Evolutionary conservation across 2,888 invertebrate species (phyloP), one percentile per base, ranked within the genome.

Genomic region (Lasius platythorax): DNA sequence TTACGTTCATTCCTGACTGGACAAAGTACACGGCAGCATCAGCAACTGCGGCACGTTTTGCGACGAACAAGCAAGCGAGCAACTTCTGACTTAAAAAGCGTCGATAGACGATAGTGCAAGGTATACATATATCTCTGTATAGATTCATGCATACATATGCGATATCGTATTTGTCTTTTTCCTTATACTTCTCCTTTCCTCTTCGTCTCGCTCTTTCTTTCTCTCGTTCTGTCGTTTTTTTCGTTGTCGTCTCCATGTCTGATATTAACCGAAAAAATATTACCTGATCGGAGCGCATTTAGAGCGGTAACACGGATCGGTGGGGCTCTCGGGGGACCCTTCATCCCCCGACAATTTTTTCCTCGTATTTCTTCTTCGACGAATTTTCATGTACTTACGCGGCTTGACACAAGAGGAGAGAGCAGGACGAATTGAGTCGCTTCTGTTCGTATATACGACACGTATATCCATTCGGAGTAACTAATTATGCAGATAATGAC

Each of bases 401-500:
- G 33, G 43, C 30, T 3, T 18, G 72, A 85, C 28, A n/a, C 73
- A 12, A 50, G 30, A 46, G n/a, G 58, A 66, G 46, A 64, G 40
- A 33, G 67, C 72, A 58, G 64, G 87, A 89, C 91, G 91, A 90
- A 93, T 93, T 92, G 92, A 93, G 91, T 92, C 91, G 90, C 92
- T 91, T 74, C 90, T 85, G 90, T 89, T 90, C 37, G 37, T 5
- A 37, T 81, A 89, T 88, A 83, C 66, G 15, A 46, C 23, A 46
- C 79, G 85, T 87, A 86, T 84, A 87, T 85, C 88, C 87, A 90
- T 88, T 87, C 84, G 73, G 68, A 92, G 91, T 92, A 92, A 93
- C 92, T 93, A 93, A 93, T 92, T 93, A 93, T 92, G 90, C 91
- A 92, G 93, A 93, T 93, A 93, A 93, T 90, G 87, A 82, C 70